Conservation (phyloP, 2,888 invertebrate species). For the Carabus problematicus region DNA sequence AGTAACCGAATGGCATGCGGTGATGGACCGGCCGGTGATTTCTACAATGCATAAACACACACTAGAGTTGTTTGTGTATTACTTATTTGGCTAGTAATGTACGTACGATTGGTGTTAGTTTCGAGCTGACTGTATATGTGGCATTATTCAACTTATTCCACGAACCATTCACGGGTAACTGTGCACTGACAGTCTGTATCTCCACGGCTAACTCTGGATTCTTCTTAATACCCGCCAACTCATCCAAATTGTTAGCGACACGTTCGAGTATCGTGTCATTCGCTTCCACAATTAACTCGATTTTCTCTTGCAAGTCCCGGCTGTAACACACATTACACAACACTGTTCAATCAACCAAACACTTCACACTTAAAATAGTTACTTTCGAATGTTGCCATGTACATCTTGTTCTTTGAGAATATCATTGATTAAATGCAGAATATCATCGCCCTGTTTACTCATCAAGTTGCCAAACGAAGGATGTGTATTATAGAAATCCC, state of each 20-base stretch:
- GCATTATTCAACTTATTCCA: slow-evolving; percentile 64
- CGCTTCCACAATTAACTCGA: slow-evolving; percentile 79
- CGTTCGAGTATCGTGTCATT: slow-evolving; percentile 86
- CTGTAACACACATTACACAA: slow-evolving; percentile 46
- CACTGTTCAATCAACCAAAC: not conserved
- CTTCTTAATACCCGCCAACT: slow-evolving; percentile 67
- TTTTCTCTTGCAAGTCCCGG: slow-evolving; percentile 69
- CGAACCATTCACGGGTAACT: slow-evolving; percentile 63
- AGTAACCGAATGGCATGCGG: slow-evolving; percentile 63
- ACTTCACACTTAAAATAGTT: slow-evolving; percentile 5
- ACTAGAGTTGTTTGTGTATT: too few species aligned
- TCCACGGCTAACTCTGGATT: slow-evolving; percentile 63
- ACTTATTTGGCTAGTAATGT: too few species aligned
- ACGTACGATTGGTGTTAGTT: not conserved
- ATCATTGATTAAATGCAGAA: slow-evolving; percentile 67
- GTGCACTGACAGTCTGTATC: slow-evolving; percentile 58
- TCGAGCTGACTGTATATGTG: slow-evolving; percentile 50
- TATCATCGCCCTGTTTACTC: slow-evolving; percentile 68
- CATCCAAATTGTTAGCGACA: slow-evolving; percentile 77
- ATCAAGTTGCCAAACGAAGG: slow-evolving; percentile 74
- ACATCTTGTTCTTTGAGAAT: slow-evolving; percentile 65
- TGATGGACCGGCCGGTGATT: not conserved
- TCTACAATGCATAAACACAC: not conserved
- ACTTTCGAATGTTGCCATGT: slow-evolving; percentile 64
- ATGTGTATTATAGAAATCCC: slow-evolving; percentile 78